Evolutionary conservation across 2,113 vertebrate genomes (phyloP), one percentile per base, ranked within the genome.

Genomic region (Athene cunicularia): DNA sequence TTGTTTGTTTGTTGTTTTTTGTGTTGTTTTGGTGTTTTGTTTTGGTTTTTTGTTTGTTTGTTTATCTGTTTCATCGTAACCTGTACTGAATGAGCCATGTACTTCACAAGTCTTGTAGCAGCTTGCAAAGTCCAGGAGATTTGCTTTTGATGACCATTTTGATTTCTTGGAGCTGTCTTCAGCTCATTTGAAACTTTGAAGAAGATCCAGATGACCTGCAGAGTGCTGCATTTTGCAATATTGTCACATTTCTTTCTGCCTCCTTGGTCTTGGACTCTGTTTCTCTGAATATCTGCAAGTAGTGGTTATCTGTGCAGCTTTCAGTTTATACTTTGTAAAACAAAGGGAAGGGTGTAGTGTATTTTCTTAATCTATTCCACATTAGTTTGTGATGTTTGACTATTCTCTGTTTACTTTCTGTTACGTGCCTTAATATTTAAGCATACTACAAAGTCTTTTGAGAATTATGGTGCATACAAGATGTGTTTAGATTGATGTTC

Each of bases 51-150:
- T 39, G 18, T 4, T 16, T 47, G 28, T 64, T 71, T 41, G 11
- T 71, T 86, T 33, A 20, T 39, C n/a, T 56, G 28, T 39, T 63
- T 63, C 21, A 11, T 58, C 14, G 11, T n/a, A 49, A 26, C 23
- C 6, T 62, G 14, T 28, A 1, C 27, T 43, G 41, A 53, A 43
- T 56, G 39, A 53, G 8, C 52, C 27, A 30, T 0, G 0, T 10
- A 19, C 26, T 83, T 66, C 32, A 28, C 14, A 12, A 32, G 4
- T 19, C 39, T 68, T 49, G 11, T 32, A 24, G 35, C 47, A 82
- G 19, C 52, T 59, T 67, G 14, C 6, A 68, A 67, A 71, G 18
- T 27, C 41, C 30, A n/a, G 68, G 41, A 59, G 52, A n/a, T 11
- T 68, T 58, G 23, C 5, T 80, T 80, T 35, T 49, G 8, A n/a